These are phyloP conservation scores for Falco naumanni DNA, from an alignment of 2,797 vertebrate species.

Conservation along the genomic window DNA sequence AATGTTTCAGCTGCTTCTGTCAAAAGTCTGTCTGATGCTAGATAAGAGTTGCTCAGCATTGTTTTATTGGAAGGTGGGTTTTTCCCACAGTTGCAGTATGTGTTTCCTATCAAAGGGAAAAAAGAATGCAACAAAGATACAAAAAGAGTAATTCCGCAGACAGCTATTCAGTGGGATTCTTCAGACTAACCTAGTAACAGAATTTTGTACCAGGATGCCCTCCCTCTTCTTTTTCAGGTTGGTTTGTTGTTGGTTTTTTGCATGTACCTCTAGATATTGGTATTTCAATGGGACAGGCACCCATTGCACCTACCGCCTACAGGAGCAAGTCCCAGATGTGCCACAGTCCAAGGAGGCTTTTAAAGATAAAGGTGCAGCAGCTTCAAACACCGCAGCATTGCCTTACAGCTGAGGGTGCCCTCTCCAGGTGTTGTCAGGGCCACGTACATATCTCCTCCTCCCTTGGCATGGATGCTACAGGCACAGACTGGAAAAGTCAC, in stretches of 20 bases:
- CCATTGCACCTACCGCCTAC: background rate
- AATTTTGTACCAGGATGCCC: background rate
- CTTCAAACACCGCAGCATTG: background rate
- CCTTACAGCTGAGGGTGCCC: background rate
- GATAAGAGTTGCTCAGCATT: background rate
- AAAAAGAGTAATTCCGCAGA: background rate
- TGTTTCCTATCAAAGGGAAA: conserved; percentile 47
- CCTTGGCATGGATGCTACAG: background rate
- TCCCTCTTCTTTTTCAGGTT: background rate
- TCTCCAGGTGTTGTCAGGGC: background rate
- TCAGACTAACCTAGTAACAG: background rate
- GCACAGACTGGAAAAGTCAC: background rate
- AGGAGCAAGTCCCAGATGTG: background rate
- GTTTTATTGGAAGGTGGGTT: background rate
- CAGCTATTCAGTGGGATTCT: background rate
- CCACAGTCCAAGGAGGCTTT: background rate
- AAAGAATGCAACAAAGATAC: conserved; percentile 11
- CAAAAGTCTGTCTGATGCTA: conserved; percentile 52
- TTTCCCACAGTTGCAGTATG: background rate
- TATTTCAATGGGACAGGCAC: background rate
- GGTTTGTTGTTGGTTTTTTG: background rate
- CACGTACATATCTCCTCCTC: fast-evolving
- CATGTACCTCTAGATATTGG: background rate
- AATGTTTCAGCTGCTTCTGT: conserved; percentile 42
- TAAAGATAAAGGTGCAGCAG: background rate